phyloP scores from a whole-genome alignment of 2,888 invertebrate genomes.

The Tupiocoris notatus region DNA sequence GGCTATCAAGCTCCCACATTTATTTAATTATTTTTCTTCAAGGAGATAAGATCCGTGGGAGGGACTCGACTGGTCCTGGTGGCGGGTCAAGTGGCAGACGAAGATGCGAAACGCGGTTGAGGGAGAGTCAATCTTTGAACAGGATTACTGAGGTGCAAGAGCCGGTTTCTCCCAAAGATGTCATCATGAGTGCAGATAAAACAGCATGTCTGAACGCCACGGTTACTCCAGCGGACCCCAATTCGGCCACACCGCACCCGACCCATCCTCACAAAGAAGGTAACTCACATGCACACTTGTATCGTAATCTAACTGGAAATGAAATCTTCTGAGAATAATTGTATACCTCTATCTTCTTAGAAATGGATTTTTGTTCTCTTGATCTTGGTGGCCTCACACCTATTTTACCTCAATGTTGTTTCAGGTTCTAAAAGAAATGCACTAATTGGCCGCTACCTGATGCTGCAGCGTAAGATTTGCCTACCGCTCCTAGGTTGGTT shows the following conservation, averaged over 20 bases:
- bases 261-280: slow-evolving; percentile 32
- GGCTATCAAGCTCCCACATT: too few relatives aligned
- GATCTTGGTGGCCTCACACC: too few relatives aligned
- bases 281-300: too few relatives aligned
- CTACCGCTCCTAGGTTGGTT: slow-evolving; percentile 58
- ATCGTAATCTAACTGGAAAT: too few relatives aligned
- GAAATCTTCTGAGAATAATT: too few relatives aligned
- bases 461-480: slow-evolving; percentile 66
- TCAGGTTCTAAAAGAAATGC: slow-evolving; percentile 57
- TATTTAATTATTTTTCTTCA: background rate
- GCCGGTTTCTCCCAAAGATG: slow-evolving; percentile 34
- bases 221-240: background rate
- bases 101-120: slow-evolving; percentile 65
- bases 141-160: slow-evolving; percentile 72
- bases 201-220: too few relatives aligned
- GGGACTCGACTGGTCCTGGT: slow-evolving; percentile 52
- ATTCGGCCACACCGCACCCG: background rate
- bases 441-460: slow-evolving; percentile 67
- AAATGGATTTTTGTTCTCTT: too few relatives aligned
- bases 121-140: slow-evolving; percentile 81
- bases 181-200: background rate
- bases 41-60: slow-evolving; percentile 32
- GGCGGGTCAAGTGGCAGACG: slow-evolving; percentile 56
- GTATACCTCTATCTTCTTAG: too few relatives aligned
- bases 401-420: too few relatives aligned